These are phyloP conservation scores for Cerastis leucographa DNA, from an alignment of 2,888 invertebrate genomes.

Conservation along the genomic window DNA sequence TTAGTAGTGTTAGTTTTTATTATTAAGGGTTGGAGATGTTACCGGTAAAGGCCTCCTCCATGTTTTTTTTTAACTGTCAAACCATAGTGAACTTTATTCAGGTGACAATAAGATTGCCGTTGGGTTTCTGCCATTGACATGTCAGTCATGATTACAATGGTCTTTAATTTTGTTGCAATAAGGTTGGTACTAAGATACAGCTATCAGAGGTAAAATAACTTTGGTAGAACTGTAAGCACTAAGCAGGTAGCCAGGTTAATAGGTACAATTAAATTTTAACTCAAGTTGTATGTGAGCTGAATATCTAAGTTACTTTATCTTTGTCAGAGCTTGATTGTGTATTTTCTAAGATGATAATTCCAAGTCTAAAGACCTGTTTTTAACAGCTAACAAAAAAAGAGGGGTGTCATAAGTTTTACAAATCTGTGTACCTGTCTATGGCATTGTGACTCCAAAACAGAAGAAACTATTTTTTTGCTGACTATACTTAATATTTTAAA, in stretches of 20 bases:
- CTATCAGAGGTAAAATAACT: not conserved
- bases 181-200: not conserved
- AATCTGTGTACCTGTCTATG: not conserved
- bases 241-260: not conserved
- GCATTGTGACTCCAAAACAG: not conserved
- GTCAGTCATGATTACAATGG: not conserved
- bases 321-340: not conserved
- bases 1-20: no score
- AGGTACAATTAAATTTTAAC: not conserved
- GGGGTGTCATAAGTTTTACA: not conserved
- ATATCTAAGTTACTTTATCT: not conserved
- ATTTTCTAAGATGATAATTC: not conserved
- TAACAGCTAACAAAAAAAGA: not conserved
- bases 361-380: not conserved
- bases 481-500: conserved; percentile 9
- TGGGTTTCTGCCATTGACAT: not conserved
- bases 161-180: not conserved
- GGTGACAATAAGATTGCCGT: not conserved
- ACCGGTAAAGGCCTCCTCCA: no score
- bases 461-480: not conserved
- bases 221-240: not conserved
- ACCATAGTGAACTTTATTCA: not conserved
- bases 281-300: not conserved
- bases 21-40: no score
- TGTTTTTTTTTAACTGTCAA: not conserved